Percentiles rank a stretch among this genome's conserved stretches.
phyloP scores from a whole-genome alignment of 1,140 invertebrate genomes.

The Brachionus rubens region DNA sequence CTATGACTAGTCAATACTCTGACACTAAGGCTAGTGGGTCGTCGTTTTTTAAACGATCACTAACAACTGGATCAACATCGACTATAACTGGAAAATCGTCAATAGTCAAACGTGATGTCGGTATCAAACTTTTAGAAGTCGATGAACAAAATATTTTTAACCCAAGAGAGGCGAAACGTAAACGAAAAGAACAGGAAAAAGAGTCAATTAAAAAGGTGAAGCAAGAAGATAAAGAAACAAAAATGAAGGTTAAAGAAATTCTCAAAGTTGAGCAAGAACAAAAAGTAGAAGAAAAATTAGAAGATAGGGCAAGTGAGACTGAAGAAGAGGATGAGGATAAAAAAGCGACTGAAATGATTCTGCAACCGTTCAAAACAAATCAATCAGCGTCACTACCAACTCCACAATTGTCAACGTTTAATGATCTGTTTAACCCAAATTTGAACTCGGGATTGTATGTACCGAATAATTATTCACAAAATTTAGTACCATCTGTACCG shows the following conservation, averaged over 20 bases:
- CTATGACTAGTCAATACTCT: neutral
- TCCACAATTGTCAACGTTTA: conserved; percentile 14
- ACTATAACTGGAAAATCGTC: conserved; percentile 44
- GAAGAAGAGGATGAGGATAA: neutral
- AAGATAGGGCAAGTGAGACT: neutral
- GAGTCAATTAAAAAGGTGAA: conserved; percentile 66
- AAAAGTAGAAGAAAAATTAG: neutral
- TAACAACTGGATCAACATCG: neutral
- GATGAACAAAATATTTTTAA: conserved; percentile 16
- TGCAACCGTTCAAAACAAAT: neutral
- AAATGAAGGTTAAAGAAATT: conserved; percentile 48
- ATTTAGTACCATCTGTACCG: too few species aligned
- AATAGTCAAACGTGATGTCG: conserved; percentile 18
- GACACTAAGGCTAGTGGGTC: neutral
- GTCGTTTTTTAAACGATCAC: conserved; percentile 35
- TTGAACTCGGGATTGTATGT: too few species aligned
- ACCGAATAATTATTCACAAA: too few species aligned
- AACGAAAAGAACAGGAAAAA: conserved; percentile 72
- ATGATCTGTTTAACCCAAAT: neutral
- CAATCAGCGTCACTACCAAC: conserved; percentile 7
- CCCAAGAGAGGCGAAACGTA: conserved; percentile 40
- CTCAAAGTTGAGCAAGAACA: conserved; percentile 54
- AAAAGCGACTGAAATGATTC: neutral
- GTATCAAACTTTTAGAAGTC: conserved; percentile 34
- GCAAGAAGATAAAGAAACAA: conserved; percentile 60